Base-by-base conservation (phyloP, 2,113 vertebrate species). In the Pachycephala philippinensis region DNA sequence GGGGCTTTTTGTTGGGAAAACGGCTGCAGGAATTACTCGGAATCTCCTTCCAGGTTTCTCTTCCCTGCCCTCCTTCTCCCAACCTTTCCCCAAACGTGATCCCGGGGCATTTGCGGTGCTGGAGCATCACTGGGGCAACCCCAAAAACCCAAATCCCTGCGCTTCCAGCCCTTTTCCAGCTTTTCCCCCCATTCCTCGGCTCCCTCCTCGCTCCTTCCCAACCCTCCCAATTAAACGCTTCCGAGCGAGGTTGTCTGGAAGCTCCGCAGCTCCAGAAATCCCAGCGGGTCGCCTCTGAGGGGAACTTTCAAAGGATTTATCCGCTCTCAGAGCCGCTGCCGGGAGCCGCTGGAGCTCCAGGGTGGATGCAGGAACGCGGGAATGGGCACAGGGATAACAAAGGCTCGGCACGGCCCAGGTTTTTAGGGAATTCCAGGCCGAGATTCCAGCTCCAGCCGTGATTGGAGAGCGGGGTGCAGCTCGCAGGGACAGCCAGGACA, bases 1-100 rank as follows among this genome's bases (percentile, higher is more conserved):
- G 82, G 93, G 49, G 54, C 74, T 96, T 95, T 97, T 97, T 90
- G 93, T 95, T 79, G 81, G 94, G 70, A 72, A 40, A 95, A 65
- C 5, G 28, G 84, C 95, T 47, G 96, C 81, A 45, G 90, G 93
- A 79, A 56, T 40, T 6, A 28, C 70, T 87, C 54, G 89, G 87
- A 83, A 90, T 30, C 53, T 95, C 92, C 85, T 87, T 60, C 84
- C 57, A 42, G 40, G 7, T 65, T 87, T 63, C 84, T 71, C 40
- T 54, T 47, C 88, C 88, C 69, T 28, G 39, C 49, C 22, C 50
- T 59, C 44, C 64, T 75, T 50, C 74, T 89, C 50, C 76, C 63
- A 37, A 0, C 17, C 26, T 60, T 26, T 50, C n/a, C 42, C 63
- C 18, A 6, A 49, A 60, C 21, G 1, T 0, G 16, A 21, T 27